phyloP scores from a whole-genome alignment of 1,140 invertebrate species.

The Drosophila varians region DNA sequence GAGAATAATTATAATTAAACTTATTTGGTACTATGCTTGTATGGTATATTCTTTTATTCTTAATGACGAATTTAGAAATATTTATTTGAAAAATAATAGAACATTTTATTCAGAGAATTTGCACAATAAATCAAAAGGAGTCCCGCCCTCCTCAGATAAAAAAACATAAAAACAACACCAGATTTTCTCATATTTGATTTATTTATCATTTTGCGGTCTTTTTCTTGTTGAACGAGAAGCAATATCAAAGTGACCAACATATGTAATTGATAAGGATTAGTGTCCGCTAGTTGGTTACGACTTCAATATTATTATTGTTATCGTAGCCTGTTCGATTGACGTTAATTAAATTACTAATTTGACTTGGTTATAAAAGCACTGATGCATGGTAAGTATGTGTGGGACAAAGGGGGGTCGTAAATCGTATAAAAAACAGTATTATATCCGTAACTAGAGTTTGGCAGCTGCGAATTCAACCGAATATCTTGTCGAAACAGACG shows the following conservation, averaged over 20 bases:
- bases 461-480: slow-evolving; percentile 87
- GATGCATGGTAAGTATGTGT: slow-evolving; percentile 50
- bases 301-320: slow-evolving; percentile 12
- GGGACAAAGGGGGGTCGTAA: slow-evolving; percentile 40
- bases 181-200: slow-evolving; percentile 36
- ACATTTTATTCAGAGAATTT: too few relatives aligned
- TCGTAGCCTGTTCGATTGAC: slow-evolving; percentile 41
- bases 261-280: slow-evolving; percentile 63
- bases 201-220: slow-evolving; percentile 59
- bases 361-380: slow-evolving; percentile 80
- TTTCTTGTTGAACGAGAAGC: slow-evolving; percentile 57
- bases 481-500: slow-evolving; percentile 98
- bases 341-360: slow-evolving; percentile 78
- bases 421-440: slow-evolving; percentile 72
- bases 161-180: neutral
- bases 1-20: too few relatives aligned
- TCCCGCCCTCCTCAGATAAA: too few relatives aligned
- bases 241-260: slow-evolving; percentile 64
- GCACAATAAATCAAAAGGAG: too few relatives aligned
- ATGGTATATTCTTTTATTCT: too few relatives aligned
- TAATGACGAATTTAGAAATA: too few relatives aligned
- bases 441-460: slow-evolving; percentile 57
- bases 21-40: too few relatives aligned
- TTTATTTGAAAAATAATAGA: neutral
- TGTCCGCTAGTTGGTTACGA: slow-evolving; percentile 64